Evolutionary conservation across 2,888 invertebrate species (phyloP).

Genomic region (Zygaena filipendulae): DNA sequence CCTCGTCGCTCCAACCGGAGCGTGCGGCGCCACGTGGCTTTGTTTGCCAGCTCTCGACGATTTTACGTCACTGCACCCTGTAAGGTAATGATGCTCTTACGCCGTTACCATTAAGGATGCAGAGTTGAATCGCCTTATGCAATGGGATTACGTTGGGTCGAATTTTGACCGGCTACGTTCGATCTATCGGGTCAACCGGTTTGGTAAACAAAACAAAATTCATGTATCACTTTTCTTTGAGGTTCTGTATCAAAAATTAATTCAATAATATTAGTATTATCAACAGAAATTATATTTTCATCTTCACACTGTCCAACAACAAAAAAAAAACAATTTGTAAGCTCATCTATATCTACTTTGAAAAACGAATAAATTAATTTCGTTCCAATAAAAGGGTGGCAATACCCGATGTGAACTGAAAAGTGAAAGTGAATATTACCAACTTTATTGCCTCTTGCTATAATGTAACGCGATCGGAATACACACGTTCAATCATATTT

Average conservation of each 20-base stretch:
- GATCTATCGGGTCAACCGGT: too few species aligned
- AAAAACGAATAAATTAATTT: too few species aligned
- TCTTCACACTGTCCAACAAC: too few species aligned
- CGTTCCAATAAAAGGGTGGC: constrained; percentile 22
- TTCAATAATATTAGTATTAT: too few species aligned
- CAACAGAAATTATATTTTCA: too few species aligned
- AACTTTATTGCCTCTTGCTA: constrained; percentile 42
- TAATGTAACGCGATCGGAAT: constrained; percentile 41
- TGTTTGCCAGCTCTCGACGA: constrained; percentile 35
- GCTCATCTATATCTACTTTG: too few species aligned
- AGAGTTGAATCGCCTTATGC: constrained; percentile 40
- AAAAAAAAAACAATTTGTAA: too few species aligned
- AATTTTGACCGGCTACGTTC: too few species aligned
- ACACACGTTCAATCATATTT: constrained; percentile 43
- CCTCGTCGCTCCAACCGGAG: constrained; percentile 46
- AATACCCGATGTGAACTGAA: constrained; percentile 40
- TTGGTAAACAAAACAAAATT: too few species aligned
- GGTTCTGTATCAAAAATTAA: too few species aligned
- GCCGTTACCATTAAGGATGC: constrained; percentile 38
- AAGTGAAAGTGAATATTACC: constrained; percentile 45
- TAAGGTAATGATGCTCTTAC: constrained; percentile 41
- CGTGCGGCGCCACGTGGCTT: constrained; percentile 42
- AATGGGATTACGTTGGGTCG: constrained; percentile 12
- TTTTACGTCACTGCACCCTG: constrained; percentile 48
- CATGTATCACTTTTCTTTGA: too few species aligned